These are phyloP conservation scores for rat (Rattus norvegicus) DNA, from an alignment of 2,113 vertebrate genomes.

Conservation along the genomic window GRCr8 NC_086039.1:109601001-109601500, in stretches of 20 bases:
- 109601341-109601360: background rate
- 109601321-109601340: background rate
- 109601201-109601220: slow-evolving; percentile 45
- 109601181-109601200: background rate
- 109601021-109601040: slow-evolving; percentile 15
- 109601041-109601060: background rate
- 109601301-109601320: background rate
- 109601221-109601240: background rate
- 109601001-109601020: no score
- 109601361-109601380: background rate
- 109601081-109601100: no score
- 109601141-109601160: background rate
- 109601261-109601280: background rate
- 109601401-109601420: background rate
- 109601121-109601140: slow-evolving; percentile 40
- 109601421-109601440: background rate
- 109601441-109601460: background rate
- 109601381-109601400: slow-evolving; percentile 16
- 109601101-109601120: background rate
- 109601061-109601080: no score
- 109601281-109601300: background rate
- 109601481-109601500: background rate
- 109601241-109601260: background rate
- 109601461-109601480: background rate
- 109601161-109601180: slow-evolving; percentile 6